Percentiles rank a stretch among this genome's conserved stretches.
Evolutionary conservation across 2,113 vertebrate species (phyloP).

Genomic region (Stomatorhinus ivindoensis): DNA sequence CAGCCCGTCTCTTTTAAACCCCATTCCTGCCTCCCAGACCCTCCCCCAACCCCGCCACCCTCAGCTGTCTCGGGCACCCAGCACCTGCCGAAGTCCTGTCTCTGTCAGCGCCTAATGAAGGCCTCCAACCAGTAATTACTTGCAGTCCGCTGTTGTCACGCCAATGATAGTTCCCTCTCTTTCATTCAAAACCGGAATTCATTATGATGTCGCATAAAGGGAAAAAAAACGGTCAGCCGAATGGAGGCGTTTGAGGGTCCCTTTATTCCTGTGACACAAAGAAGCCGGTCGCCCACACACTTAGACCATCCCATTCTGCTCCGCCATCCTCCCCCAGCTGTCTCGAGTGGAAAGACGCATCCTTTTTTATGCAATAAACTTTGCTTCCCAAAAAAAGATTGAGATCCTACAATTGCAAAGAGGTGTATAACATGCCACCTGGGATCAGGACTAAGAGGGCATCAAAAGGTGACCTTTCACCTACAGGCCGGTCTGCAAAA

Average conservation of each 20-base stretch:
- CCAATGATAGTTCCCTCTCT: neutral
- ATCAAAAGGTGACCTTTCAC: neutral
- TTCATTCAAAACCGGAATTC: neutral
- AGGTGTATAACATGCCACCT: slow-evolving; percentile 36
- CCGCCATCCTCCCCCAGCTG: slow-evolving; percentile 15
- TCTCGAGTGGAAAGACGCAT: neutral
- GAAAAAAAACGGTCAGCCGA: neutral
- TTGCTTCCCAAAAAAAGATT: slow-evolving; percentile 11
- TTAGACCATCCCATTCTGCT: neutral
- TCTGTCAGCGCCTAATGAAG: neutral
- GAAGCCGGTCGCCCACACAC: neutral
- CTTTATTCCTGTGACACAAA: slow-evolving; percentile 4
- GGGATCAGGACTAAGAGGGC: slow-evolving; percentile 28
- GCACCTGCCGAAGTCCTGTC: neutral
- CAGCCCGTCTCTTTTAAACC: neutral
- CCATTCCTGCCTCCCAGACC: neutral
- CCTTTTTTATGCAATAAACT: slow-evolving; percentile 3
- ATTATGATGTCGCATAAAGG: neutral
- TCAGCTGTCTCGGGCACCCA: neutral
- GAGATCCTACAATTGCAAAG: slow-evolving; percentile 21
- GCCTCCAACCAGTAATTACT: neutral
- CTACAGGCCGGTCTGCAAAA: slow-evolving; percentile 14
- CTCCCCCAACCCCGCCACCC: neutral
- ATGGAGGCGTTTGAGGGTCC: neutral
- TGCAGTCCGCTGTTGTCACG: neutral